A percentile compares a stretch with the other conserved stretches of the same genome.
Conservation (phyloP, 2,888 invertebrate species). For the Erebia palarica region DNA sequence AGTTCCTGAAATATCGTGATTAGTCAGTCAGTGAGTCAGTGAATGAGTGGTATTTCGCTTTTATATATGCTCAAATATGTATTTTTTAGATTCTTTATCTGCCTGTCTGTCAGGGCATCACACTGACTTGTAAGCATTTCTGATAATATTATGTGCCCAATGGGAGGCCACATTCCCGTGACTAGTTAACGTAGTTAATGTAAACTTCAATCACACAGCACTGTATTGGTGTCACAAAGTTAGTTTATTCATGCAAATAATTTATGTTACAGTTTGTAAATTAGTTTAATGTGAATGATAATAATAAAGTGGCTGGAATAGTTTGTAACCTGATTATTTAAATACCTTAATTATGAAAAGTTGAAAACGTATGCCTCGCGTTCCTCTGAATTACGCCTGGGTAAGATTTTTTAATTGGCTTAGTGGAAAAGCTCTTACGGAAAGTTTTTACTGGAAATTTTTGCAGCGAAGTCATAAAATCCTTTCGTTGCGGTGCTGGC, state of each 20-base stretch:
- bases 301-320: no score
- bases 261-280: constrained; percentile 1
- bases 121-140: not conserved
- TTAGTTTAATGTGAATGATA: not conserved
- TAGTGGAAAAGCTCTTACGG: no score
- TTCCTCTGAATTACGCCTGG: not conserved
- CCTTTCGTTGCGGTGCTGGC: no score
- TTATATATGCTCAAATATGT: no score
- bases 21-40: no score
- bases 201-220: not conserved
- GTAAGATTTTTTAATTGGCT: no score
- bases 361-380: not conserved
- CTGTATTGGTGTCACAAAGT: not conserved
- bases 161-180: not conserved
- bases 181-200: not conserved
- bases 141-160: not conserved
- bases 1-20: no score
- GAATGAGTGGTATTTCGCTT: no score
- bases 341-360: no score
- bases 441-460: no score
- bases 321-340: no score
- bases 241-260: not conserved
- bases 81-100: not conserved
- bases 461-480: no score
- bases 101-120: not conserved